Evolutionary conservation across 64 coral and sea anemone species (phyloP), one percentile per base, ranked within the genome.

Genomic region (Pachyseris speciosa): DNA sequence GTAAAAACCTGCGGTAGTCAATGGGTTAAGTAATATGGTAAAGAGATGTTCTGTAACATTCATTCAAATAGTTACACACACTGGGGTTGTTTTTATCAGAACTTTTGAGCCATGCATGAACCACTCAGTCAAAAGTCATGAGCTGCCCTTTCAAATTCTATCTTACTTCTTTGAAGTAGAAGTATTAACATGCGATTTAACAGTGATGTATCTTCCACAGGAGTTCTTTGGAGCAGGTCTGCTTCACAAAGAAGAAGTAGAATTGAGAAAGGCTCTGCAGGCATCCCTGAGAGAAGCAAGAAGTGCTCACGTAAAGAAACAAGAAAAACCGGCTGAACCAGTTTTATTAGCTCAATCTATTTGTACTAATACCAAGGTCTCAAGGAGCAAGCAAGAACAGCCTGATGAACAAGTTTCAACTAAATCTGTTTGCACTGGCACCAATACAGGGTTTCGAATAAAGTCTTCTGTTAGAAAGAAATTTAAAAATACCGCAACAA

Each of bases 161-260:
- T n/a, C n/a, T n/a, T n/a, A n/a, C 52, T 57, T 20, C 0, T 5
- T 5, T 47, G 7, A 47, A 47, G 44, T 47, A 47, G 22, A 15
- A 57, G 13, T 20, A 20, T 57, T 57, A 57, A 57, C 52, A 13
- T 26, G 27, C 1, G 24, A 40, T 74, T 74, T 25, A 11, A 28
- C 19, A 2, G 8, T 81, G 10, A 49, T 28, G 13, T 80, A 31
- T 78, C 22, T 86, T 70, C 27, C 40, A 5, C 71, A 58, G 48
- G 60, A 98, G 89, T 94, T 95, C 29, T 98, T 92, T 38, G 88
- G 93, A 37, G 65, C 67, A 60, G 87, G 97, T 55, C 90, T 99
- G 5, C 86, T 95, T 9, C 97, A 95, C 89, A 94, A 95, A 61
- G 97, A 99, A 69, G 97, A 99, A 66, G 72, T 95, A 17, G 97